These are phyloP conservation scores for Notarius quadriscutis DNA, from an alignment of 2,113 vertebrate genomes.

Conservation along the genomic window DNA sequence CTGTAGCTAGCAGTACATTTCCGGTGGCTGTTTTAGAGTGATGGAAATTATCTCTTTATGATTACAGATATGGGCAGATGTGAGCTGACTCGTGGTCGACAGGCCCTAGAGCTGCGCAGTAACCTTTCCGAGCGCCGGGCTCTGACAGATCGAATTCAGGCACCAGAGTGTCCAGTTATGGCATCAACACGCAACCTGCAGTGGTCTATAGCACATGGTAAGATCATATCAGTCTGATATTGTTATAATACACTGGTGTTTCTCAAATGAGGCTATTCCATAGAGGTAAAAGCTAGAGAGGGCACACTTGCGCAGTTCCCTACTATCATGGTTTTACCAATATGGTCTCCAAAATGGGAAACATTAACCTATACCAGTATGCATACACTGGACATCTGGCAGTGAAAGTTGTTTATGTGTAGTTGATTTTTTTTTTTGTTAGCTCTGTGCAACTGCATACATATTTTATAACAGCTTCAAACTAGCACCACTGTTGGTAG, in stretches of 20 bases:
- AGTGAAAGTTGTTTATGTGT: not conserved
- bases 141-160: conserved; percentile 74
- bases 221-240: conserved; percentile 28
- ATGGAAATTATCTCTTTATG: not conserved
- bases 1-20: not conserved
- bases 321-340: not conserved
- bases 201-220: conserved; percentile 83
- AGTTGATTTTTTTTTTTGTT: not conserved
- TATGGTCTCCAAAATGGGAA: not conserved
- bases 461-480: not conserved
- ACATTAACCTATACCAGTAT: not conserved
- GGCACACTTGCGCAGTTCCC: not conserved
- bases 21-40: not conserved
- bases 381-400: not conserved
- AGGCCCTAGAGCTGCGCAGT: conserved; percentile 86
- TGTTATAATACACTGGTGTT: not conserved
- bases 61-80: conserved; percentile 83
- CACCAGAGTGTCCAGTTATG: conserved; percentile 57
- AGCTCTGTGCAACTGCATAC: not conserved
- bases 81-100: conserved; percentile 76
- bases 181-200: conserved; percentile 81
- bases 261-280: not conserved
- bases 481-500: not conserved
- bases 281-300: not conserved
- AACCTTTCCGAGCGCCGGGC: conserved; percentile 83